Evolutionary conservation across 1,140 invertebrate species (phyloP).

Genomic region (Callitettix versicolor): DNA sequence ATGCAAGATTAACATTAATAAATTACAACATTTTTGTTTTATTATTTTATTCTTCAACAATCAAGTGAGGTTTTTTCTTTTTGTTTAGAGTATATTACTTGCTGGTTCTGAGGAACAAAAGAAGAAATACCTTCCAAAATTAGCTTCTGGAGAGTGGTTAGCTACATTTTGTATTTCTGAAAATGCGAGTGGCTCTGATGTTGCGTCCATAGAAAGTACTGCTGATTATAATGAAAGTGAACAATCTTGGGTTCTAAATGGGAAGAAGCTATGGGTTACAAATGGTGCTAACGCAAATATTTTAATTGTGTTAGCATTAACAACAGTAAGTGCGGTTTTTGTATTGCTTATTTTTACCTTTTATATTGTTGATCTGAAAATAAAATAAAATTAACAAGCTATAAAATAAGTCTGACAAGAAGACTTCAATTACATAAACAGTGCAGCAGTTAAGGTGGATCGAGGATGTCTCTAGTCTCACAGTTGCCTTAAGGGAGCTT

Average conservation of each 20-base stretch:
- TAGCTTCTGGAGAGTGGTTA: conserved; percentile 10
- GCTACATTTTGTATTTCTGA: conserved; percentile 14
- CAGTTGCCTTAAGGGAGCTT: too few species aligned
- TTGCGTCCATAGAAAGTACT: conserved; percentile 2
- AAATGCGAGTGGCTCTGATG: conserved; percentile 14
- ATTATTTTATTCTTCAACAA: too few species aligned
- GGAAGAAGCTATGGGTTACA: conserved; percentile 20
- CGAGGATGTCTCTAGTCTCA: too few species aligned
- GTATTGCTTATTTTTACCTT: too few species aligned
- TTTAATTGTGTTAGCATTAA: conserved; percentile 18
- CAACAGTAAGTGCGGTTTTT: neutral
- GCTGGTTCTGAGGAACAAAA: conserved; percentile 14
- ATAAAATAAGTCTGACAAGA: too few species aligned
- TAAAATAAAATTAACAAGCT: too few species aligned
- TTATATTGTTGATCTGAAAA: too few species aligned
- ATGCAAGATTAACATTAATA: too few species aligned
- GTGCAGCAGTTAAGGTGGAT: too few species aligned
- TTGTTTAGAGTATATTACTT: conserved; percentile 1
- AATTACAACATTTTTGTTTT: too few species aligned
- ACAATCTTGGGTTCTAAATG: conserved; percentile 12
- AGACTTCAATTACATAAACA: too few species aligned
- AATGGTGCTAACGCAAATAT: conserved; percentile 18
- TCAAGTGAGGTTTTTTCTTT: too few species aligned
- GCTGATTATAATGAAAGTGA: neutral
- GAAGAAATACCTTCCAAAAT: conserved; percentile 15